Base-by-base conservation (phyloP, 2,797 vertebrate genomes). In the Hybognathus amarus region DNA sequence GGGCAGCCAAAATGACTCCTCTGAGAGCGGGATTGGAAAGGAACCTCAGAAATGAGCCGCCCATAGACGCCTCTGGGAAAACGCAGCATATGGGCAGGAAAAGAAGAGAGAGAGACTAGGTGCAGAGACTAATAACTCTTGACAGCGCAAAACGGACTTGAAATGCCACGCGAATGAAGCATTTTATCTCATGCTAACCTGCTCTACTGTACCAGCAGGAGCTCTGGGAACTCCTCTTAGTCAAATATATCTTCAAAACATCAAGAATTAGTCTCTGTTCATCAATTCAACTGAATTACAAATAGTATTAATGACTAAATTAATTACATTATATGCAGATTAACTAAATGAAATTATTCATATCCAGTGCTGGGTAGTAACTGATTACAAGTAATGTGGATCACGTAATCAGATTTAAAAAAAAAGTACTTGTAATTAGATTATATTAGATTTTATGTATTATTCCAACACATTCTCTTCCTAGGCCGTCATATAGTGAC, bases 1-100 rank as follows among this genome's bases (percentile, higher is more conserved):
- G 83, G 87, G 88, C 85, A 88, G 87, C 77, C 71, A 87, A 86
- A 87, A 88, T 24, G 76, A 85, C 83, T 87, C 88, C 83, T 84
- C 77, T 33, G 87, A 85, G 87, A 80, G 36, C 7, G 1, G 82
- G 78, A 85, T 47, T 88, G 87, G 82, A 87, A 66, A 82, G 71
- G 64, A 85, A 84, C 71, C 84, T 84, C 79, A 84, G 79, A 85
- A 88, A 87, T 84, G 87, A 88, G 82, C 69, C 82, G 71, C 75
- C 81, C 85, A 71, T 83, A 82, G 69, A 64, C 42, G 3, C 68
- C 82, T 73, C 33, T 79, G 85, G 87, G 83, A 80, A 4, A 45
- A 76, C 10, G 20, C 73, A 87, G 79, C 88, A 88, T 89, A 89
- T 89, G 88, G 85, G 56, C 66, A 63, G 69, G 42, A 59, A 76